Conservation (phyloP, 2,797 vertebrate genomes). For the Cyprinella venusta region DNA sequence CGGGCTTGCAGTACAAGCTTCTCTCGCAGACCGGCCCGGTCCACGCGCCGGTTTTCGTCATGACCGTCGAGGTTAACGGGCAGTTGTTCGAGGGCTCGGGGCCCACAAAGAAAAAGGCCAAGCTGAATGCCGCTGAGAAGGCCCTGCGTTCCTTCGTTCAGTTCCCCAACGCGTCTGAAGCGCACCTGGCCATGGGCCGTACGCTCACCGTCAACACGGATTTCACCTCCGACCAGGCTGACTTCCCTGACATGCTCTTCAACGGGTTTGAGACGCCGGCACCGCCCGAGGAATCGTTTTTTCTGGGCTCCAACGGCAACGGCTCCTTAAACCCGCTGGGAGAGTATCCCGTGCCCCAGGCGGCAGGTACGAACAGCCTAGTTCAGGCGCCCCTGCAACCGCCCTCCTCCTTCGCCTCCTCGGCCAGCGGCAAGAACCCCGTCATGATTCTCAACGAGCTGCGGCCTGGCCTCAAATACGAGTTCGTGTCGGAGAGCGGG, state of each 20-base stretch:
- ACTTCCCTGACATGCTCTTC: slow-evolving; percentile 96
- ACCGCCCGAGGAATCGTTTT: slow-evolving; percentile 84
- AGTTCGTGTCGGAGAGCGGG: slow-evolving; percentile 96
- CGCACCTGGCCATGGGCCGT: slow-evolving; percentile 96
- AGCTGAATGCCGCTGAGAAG: slow-evolving; percentile 93
- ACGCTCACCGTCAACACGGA: slow-evolving; percentile 91
- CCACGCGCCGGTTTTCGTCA: slow-evolving; percentile 94
- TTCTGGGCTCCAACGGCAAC: slow-evolving; percentile 88
- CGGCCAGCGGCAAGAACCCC: slow-evolving; percentile 92
- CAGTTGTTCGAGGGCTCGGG: slow-evolving; percentile 96
- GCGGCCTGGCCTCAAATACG: slow-evolving; percentile 94
- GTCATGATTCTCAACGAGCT: slow-evolving; percentile 99
- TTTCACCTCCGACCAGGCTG: slow-evolving; percentile 96
- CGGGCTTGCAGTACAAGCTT: slow-evolving; percentile 93
- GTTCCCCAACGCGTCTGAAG: slow-evolving; percentile 96
- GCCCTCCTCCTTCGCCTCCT: slow-evolving; percentile 81
- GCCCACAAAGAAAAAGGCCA: slow-evolving; percentile 97
- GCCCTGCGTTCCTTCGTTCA: slow-evolving; percentile 95
- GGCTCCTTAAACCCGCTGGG: slow-evolving; percentile 84
- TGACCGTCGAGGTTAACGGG: slow-evolving; percentile 97
- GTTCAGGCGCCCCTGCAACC: slow-evolving; percentile 84
- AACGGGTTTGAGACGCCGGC: slow-evolving; percentile 93
- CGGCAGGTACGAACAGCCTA: slow-evolving; percentile 78
- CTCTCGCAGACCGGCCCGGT: slow-evolving; percentile 95
- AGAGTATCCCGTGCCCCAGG: slow-evolving; percentile 83